Evolutionary conservation across 1,140 invertebrate genomes (phyloP).

Genomic region (Zaprionus vittiger): DNA sequence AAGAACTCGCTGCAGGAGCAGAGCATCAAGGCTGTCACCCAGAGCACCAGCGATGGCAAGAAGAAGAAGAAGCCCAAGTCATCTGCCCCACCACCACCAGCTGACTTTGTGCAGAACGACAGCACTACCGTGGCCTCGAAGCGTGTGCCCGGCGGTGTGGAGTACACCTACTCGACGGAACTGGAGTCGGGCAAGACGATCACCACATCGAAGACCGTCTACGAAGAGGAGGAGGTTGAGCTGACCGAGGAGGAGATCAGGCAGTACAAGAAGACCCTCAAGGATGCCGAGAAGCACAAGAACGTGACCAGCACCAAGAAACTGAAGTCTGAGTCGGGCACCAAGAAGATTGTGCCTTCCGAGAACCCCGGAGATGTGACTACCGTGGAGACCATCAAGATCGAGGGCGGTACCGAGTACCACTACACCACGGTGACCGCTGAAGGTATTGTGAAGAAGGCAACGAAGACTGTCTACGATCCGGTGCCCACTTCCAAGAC

Average conservation of each 20-base stretch:
- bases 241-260: slow-evolving; percentile 82
- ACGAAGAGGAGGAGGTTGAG: slow-evolving; percentile 81
- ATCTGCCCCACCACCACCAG: slow-evolving; percentile 76
- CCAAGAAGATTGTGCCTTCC: slow-evolving; percentile 82
- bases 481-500: slow-evolving; percentile 66
- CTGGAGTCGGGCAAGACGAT: slow-evolving; percentile 82
- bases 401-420: slow-evolving; percentile 80
- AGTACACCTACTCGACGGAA: slow-evolving; percentile 78
- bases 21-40: slow-evolving; percentile 67
- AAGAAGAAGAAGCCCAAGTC: slow-evolving; percentile 78
- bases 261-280: slow-evolving; percentile 79
- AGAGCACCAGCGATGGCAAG: slow-evolving; percentile 57
- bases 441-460: slow-evolving; percentile 83
- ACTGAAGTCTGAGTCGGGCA: slow-evolving; percentile 78
- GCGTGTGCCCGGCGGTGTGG: slow-evolving; percentile 79
- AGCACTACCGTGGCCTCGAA: slow-evolving; percentile 76
- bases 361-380: slow-evolving; percentile 82
- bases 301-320: slow-evolving; percentile 81
- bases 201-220: slow-evolving; percentile 82
- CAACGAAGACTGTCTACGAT: slow-evolving; percentile 79
- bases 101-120: slow-evolving; percentile 81
- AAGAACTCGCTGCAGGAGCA: slow-evolving; percentile 82
- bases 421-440: slow-evolving; percentile 81
- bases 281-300: slow-evolving; percentile 83
- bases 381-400: slow-evolving; percentile 83